Conservation (phyloP, 2,888 invertebrate species). For the Stramonita haemastoma region DNA sequence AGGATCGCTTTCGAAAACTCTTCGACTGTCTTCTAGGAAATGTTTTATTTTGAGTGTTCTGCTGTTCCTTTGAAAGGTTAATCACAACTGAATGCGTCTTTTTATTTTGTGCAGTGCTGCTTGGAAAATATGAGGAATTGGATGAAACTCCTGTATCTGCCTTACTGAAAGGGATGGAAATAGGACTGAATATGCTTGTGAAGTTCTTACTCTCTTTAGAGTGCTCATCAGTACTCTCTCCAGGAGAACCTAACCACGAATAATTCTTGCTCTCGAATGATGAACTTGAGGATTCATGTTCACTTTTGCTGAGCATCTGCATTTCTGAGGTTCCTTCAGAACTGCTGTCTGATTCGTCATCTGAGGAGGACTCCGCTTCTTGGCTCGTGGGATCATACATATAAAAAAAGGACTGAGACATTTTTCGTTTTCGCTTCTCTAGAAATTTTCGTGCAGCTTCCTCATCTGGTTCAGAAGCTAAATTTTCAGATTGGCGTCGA, state of each 20-base stretch:
- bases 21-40: not conserved
- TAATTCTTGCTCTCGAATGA: too few relatives aligned
- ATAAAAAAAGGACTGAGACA: not conserved
- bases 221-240: too few relatives aligned
- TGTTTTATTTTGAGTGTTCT: not conserved
- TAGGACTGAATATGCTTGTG: not conserved
- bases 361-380: not conserved
- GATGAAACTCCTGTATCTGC: too few relatives aligned
- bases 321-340: not conserved
- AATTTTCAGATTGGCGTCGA: too few relatives aligned
- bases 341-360: not conserved
- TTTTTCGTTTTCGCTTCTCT: not conserved
- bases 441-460: not conserved
- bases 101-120: too few relatives aligned
- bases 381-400: constrained; percentile 12
- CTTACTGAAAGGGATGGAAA: not conserved
- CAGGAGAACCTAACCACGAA: too few relatives aligned
- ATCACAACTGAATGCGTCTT: too few relatives aligned
- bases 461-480: not conserved
- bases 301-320: not conserved
- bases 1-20: not conserved
- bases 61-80: not conserved
- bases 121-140: too few relatives aligned
- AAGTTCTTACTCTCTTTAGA: not conserved
- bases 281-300: too few relatives aligned